Evolutionary conservation across 2,797 vertebrate species (phyloP).

Genomic region (Ctenochaetus hawaiiensis): DNA sequence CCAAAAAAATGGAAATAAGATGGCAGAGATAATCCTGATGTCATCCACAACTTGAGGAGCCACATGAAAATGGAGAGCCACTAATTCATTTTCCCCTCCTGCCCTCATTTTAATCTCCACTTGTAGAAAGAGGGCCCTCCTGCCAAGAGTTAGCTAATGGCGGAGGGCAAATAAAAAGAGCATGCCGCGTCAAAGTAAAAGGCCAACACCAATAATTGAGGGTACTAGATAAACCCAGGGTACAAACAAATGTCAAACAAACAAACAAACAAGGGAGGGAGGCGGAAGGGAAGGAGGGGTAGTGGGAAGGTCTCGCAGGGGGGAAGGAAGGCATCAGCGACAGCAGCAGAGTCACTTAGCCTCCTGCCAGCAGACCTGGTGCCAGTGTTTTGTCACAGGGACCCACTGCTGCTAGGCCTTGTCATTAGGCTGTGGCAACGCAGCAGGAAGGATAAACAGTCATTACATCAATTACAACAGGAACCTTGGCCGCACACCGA

Average conservation of each 20-base stretch:
- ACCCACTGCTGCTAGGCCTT: conserved; percentile 88
- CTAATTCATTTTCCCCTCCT: conserved; percentile 55
- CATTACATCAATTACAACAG: conserved; percentile 89
- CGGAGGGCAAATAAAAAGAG: conserved; percentile 66
- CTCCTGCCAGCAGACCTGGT: conserved; percentile 87
- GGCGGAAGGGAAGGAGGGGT: conserved; percentile 37
- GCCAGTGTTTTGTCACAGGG: conserved; percentile 88
- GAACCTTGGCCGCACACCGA: conserved; percentile 83
- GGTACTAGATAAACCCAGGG: conserved; percentile 74
- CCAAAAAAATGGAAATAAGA: conserved; percentile 37
- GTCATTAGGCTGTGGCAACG: conserved; percentile 87
- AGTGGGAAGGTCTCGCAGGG: conserved; percentile 53
- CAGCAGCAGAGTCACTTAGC: conserved; percentile 87
- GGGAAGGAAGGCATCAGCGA: conserved; percentile 70
- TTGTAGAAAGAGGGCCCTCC: conserved; percentile 61
- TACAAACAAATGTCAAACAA: conserved; percentile 83
- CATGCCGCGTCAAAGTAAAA: conserved; percentile 60
- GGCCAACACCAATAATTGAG: conserved; percentile 71
- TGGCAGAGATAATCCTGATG: conserved; percentile 45
- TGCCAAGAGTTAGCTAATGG: conserved; percentile 70
- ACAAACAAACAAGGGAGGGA: conserved; percentile 81
- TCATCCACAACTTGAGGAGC: conserved; percentile 54
- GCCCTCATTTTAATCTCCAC: conserved; percentile 71
- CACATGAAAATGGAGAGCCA: conserved; percentile 57
- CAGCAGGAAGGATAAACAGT: conserved; percentile 89